Evolutionary conservation across 2,113 vertebrate genomes (phyloP), one percentile per base, ranked within the genome.

Genomic region (Cromileptes altivelis): DNA sequence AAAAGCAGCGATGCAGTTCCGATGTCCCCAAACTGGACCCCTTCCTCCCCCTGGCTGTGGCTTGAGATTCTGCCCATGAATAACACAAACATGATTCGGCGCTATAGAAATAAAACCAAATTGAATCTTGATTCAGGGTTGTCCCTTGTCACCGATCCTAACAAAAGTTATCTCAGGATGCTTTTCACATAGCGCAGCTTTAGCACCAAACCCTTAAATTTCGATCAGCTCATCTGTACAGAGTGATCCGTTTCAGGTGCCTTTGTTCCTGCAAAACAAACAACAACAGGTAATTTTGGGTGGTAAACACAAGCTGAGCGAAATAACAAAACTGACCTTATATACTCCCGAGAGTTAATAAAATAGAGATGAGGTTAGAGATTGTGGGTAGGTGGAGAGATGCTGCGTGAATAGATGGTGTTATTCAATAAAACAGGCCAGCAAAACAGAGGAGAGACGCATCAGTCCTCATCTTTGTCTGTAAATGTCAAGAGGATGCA

Each of bases 401-500:
- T 30, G 56, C 27, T 42, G 57, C 1, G 7, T 30, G 78, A 67
- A 65, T 53, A 75, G 68, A 49, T 6, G 53, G 78, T 19, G 57
- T 81, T 85, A 76, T 92, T 82, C 81, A 85, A 65, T 86, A 82
- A 87, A 76, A 58, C 14, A 47, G 77, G 60, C 72, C 45, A 70
- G 50, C 64, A 47, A 58, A 60, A 80, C 4, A 70, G 27, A 37
- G 52, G 69, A 82, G 6, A 49, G 77, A 89, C 70, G 40, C 88
- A 92, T 94, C 88, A 12, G 85, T 94, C 88, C 87, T 93, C 89
- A 93, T 94, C 79, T 87, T 37, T 0, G 74, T 75, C 75, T 84
- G 87, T 65, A 93, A 93, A 94, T 93, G 89, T 93, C 93, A 93
- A 82, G 81, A 87, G 86, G 90, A 93, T 92, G 92, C 85, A 89